Evolutionary conservation across 2,113 vertebrate species (phyloP).

Genomic region (Brevimyrus niger): DNA sequence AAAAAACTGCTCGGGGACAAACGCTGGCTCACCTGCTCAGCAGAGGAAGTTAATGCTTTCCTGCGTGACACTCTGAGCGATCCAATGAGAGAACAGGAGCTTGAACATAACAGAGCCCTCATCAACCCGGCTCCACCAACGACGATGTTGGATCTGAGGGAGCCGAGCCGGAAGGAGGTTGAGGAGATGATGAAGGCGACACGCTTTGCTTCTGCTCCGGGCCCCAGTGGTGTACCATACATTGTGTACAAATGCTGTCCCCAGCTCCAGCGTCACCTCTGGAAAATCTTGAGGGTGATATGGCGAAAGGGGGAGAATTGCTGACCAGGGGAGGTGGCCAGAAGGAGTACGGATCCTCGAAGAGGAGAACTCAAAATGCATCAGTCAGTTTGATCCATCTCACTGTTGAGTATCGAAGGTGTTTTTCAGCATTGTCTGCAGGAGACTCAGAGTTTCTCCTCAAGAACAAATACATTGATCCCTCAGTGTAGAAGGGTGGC

Average conservation of each 20-base stretch:
- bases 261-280: neutral
- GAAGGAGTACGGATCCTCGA: neutral
- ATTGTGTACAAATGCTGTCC: neutral
- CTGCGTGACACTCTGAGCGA: too few species aligned
- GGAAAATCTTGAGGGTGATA: neutral
- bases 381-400: too few species aligned
- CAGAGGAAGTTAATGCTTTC: too few species aligned
- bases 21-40: too few species aligned
- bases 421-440: too few species aligned
- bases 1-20: too few species aligned
- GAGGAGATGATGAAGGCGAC: neutral
- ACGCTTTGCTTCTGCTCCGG: neutral
- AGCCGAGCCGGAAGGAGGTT: neutral
- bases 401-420: too few species aligned
- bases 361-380: neutral
- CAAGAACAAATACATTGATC: too few species aligned
- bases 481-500: too few species aligned
- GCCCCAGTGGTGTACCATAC: neutral
- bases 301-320: neutral
- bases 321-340: neutral
- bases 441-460: too few species aligned
- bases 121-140: neutral
- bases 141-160: neutral
- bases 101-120: neutral
- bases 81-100: neutral